Evolutionary conservation across 1,140 invertebrate genomes (phyloP).

Genomic region (Conus ventricosus): DNA sequence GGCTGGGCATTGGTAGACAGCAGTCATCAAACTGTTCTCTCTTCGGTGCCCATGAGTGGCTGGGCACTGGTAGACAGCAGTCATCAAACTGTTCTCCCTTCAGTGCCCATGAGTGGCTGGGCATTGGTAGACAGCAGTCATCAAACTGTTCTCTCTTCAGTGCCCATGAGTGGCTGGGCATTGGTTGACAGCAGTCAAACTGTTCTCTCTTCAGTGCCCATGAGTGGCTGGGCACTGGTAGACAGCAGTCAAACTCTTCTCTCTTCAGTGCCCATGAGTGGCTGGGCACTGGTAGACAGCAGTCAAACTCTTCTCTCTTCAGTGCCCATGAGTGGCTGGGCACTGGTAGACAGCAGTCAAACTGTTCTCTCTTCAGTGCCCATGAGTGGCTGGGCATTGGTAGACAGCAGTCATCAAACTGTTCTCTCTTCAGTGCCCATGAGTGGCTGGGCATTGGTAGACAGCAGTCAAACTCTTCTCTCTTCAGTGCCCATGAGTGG

Average conservation of each 20-base stretch:
- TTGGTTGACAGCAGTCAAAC: conserved; percentile 32
- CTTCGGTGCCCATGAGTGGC: too few species aligned
- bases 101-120: conserved; percentile 27
- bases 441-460: conserved; percentile 31
- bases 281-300: conserved; percentile 35
- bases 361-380: conserved; percentile 12
- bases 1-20: conserved; percentile 37
- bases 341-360: conserved; percentile 32
- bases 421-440: too few species aligned
- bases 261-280: conserved; percentile 26
- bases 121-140: conserved; percentile 33
- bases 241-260: conserved; percentile 23
- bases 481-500: conserved; percentile 30
- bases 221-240: conserved; percentile 32
- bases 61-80: conserved; percentile 35
- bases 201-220: background rate
- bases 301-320: conserved; percentile 7
- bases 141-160: too few species aligned
- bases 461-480: conserved; percentile 18
- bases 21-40: too few species aligned
- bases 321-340: conserved; percentile 25
- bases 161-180: conserved; percentile 28
- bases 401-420: conserved; percentile 29
- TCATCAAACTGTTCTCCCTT: too few species aligned
- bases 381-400: conserved; percentile 32